A percentile compares a stretch with the other conserved stretches of the same genome.
Conservation (phyloP, 2,113 vertebrate genomes). For the Cololabis saira region DNA sequence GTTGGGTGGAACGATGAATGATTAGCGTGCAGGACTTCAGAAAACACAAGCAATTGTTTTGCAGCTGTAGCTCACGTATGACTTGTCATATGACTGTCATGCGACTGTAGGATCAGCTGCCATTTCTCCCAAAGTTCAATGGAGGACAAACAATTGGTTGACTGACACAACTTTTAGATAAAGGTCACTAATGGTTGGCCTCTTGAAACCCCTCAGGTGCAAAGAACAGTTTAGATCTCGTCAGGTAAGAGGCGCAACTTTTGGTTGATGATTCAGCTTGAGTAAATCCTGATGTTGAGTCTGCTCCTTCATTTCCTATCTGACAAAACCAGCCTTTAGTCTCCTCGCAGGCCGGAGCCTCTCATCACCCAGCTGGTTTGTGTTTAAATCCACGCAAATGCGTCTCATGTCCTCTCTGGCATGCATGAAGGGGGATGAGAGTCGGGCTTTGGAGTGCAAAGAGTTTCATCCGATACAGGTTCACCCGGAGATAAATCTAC, state of each 20-base stretch:
- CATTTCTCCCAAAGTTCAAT: neutral
- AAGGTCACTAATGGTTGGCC: neutral
- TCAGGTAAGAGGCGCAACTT: constrained; percentile 31
- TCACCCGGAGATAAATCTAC: constrained; percentile 56
- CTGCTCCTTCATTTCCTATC: constrained; percentile 60
- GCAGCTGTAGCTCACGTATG: neutral
- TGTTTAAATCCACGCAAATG: constrained; percentile 61
- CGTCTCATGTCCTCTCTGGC: constrained; percentile 49
- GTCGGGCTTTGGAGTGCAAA: constrained; percentile 21
- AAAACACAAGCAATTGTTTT: constrained; percentile 1
- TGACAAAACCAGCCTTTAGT: constrained; percentile 56
- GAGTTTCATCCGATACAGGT: constrained; percentile 65
- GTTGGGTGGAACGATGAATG: constrained; percentile 18
- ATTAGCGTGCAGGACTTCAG: constrained; percentile 11
- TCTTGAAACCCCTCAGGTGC: constrained; percentile 40
- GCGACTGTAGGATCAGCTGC: neutral
- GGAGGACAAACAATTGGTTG: constrained; percentile 10
- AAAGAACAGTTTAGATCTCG: constrained; percentile 28
- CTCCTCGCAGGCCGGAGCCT: constrained; percentile 54
- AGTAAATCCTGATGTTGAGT: constrained; percentile 65
- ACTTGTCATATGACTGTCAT: constrained; percentile 16
- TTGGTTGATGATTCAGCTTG: constrained; percentile 41
- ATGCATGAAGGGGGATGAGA: constrained; percentile 55
- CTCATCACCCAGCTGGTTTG: constrained; percentile 73
- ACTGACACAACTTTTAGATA: constrained; percentile 2